Base-by-base conservation (phyloP, 2,113 vertebrate genomes). In the Sakesphorus luctuosus region DNA sequence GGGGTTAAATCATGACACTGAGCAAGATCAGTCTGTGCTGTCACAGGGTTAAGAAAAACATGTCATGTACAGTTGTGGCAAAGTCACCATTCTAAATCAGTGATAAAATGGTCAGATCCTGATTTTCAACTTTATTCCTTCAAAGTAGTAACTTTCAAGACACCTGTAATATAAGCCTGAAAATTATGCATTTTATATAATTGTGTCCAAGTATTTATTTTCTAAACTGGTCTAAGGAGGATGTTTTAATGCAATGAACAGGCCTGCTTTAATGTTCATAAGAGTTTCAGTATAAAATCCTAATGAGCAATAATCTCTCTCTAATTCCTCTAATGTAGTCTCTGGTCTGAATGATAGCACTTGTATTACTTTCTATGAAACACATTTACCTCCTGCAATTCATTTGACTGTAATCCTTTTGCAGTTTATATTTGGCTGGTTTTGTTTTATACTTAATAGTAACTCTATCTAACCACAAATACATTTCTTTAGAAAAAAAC, bases 321-420 rank as follows among this genome's bases (percentile, higher is more conserved):
- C 62, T 96, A 95, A 95, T 97, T 96, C 87, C 62, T 94, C 78
- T 93, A 89, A 91, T 91, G 77, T 38, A 89, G 69, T 94, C 77
- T 79, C 73, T 89, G 66, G 69, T 75, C 89, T 85, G 93, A 95
- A 76, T 35, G 62, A 95, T 79, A 89, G 77, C 43, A 53, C 43
- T 91, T 87, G 36, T 36, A 82, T 89, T 91, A 23, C 55, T 87
- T 89, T 75, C 87, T 66, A 28, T 76, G 84, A 76, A 92, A 82
- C 36, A 33, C 35, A 35, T 82, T 95, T 89, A 79, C 82, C 81
- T 96, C 63, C 62, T 76, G 63, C 89, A 94, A 93, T 93, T 92
- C 80, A 93, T 93, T 91, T 76, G 46, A 50, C 81, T 71, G 46
- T 55, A 94, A 90, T 95, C 90, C 71, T 95, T 92, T 43, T 49